Percentiles rank a stretch among this genome's conserved stretches.
Evolutionary conservation across 2,113 vertebrate species (phyloP).

Genomic region (Nymphicus hollandicus): DNA sequence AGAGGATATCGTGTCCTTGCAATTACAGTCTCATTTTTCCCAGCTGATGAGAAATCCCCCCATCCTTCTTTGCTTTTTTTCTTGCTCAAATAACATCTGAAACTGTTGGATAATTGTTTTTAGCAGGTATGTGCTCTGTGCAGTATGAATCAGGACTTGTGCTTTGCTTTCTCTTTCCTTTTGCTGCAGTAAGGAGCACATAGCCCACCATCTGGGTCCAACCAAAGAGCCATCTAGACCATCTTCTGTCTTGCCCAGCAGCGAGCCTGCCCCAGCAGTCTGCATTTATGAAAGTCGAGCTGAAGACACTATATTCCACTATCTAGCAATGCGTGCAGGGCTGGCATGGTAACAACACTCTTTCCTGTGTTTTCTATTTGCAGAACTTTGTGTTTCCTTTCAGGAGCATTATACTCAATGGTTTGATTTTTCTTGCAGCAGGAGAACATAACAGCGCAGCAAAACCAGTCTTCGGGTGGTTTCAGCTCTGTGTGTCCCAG

Average conservation of each 20-base stretch:
- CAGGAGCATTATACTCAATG: neutral
- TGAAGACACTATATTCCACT: neutral
- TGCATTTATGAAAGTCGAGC: neutral
- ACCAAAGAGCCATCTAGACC: neutral
- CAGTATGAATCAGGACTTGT: neutral
- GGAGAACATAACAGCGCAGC: neutral
- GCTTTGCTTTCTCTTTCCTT: neutral
- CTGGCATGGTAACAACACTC: neutral
- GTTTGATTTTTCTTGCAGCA: neutral
- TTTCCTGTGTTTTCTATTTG: neutral
- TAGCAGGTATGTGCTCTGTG: accelerated
- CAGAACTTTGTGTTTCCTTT: neutral
- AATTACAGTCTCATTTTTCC: neutral
- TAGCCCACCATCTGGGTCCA: neutral
- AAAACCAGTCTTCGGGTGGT: neutral
- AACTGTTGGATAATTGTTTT: neutral
- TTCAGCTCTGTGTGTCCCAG: neutral
- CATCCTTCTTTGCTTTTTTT: neutral
- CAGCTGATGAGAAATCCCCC: neutral
- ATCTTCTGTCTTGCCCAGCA: neutral
- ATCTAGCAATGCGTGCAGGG: neutral
- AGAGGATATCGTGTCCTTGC: neutral
- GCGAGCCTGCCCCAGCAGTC: neutral
- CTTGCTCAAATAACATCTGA: neutral
- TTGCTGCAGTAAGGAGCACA: neutral